Conservation (phyloP, 2,797 vertebrate species). For the Characodon lateralis region DNA sequence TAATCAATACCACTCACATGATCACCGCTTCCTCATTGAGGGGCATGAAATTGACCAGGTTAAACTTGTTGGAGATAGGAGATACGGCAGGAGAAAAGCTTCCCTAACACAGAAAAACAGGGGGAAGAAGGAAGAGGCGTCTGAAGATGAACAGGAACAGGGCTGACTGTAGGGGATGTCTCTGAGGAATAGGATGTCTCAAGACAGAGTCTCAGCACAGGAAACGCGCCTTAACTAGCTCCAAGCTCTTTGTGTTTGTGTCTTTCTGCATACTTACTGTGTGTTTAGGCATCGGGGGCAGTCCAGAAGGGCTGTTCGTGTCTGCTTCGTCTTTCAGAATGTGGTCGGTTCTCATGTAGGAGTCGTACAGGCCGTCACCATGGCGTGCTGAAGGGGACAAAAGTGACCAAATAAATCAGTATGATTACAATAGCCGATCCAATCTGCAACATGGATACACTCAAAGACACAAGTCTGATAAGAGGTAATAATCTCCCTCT, state of each 20-base stretch:
- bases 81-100: slow-evolving; percentile 20
- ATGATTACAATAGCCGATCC: background rate
- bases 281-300: slow-evolving; percentile 87
- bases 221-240: slow-evolving; percentile 51
- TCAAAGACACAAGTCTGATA: slow-evolving; percentile 3
- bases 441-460: slow-evolving; percentile 17
- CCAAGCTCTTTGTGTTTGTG: slow-evolving; percentile 12
- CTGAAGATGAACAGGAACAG: slow-evolving; percentile 29
- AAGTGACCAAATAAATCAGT: slow-evolving; percentile 13
- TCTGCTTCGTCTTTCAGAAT: slow-evolving; percentile 87
- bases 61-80: slow-evolving; percentile 6
- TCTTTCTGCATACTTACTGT: slow-evolving; percentile 83
- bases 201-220: slow-evolving; percentile 54
- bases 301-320: slow-evolving; percentile 85
- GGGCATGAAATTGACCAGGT: background rate
- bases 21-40: slow-evolving; percentile 15
- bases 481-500: background rate
- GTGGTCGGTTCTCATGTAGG: slow-evolving; percentile 97
- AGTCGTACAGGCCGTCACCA: slow-evolving; percentile 92
- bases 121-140: background rate
- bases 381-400: slow-evolving; percentile 82
- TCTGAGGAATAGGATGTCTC: slow-evolving; percentile 64
- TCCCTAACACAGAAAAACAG: background rate
- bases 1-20: slow-evolving; percentile 37
- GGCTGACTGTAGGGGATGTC: slow-evolving; percentile 32